Evolutionary conservation across 2,888 invertebrate species (phyloP).

Genomic region (Panorpa germanica): DNA sequence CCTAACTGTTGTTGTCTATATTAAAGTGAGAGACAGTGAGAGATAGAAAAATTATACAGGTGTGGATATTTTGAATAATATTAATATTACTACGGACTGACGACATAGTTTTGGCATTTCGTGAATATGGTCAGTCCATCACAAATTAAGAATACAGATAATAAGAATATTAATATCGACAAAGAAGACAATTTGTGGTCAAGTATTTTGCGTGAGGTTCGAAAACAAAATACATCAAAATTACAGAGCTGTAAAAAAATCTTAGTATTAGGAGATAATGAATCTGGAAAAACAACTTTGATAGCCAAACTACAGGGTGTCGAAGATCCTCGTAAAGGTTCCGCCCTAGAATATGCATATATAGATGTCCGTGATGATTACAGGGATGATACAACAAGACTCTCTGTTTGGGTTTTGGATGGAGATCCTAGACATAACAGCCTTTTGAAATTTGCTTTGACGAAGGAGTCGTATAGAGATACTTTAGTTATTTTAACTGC

Average conservation of each 20-base stretch:
- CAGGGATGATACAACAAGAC: slow-evolving; percentile 86
- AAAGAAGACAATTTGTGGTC: slow-evolving; percentile 61
- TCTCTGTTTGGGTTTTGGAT: slow-evolving; percentile 93
- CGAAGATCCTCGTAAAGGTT: slow-evolving; percentile 94
- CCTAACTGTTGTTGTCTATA: no score
- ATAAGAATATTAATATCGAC: slow-evolving; percentile 41
- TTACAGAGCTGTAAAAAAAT: slow-evolving; percentile 88
- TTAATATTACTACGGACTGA: no score
- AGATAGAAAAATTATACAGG: no score
- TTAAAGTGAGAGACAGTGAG: no score
- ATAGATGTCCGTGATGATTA: slow-evolving; percentile 97
- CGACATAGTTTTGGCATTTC: no score
- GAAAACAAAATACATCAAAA: slow-evolving; percentile 87
- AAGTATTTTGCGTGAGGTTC: slow-evolving; percentile 84
- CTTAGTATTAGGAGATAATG: slow-evolving; percentile 89
- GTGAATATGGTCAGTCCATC: no score
- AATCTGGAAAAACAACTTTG: slow-evolving; percentile 95
- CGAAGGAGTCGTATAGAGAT: slow-evolving; percentile 77
- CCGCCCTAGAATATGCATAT: slow-evolving; percentile 92
- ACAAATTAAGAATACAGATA: no score
- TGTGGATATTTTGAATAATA: no score
- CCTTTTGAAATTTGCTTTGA: slow-evolving; percentile 79
- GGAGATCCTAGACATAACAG: slow-evolving; percentile 88
- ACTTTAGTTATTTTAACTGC: slow-evolving; percentile 85
- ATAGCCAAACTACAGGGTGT: slow-evolving; percentile 93